Percentiles rank a stretch among this genome's conserved stretches.
These are phyloP conservation scores for Neoitamus cyanurus DNA, from an alignment of 2,888 invertebrate species.

Conservation along the genomic window DNA sequence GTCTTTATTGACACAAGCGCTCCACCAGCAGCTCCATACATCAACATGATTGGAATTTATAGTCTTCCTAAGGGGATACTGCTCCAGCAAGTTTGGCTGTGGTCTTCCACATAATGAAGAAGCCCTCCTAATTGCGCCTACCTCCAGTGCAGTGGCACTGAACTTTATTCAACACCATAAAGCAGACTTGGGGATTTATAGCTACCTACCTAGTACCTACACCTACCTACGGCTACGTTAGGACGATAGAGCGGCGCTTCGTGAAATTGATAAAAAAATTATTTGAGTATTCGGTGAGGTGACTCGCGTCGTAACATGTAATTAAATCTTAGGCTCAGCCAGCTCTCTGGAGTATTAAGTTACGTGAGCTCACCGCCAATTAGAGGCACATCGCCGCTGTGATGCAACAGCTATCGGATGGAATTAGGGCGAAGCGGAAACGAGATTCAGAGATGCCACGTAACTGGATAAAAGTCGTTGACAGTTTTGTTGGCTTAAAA, in stretches of 20 bases:
- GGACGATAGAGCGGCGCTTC: background rate
- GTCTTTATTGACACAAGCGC: background rate
- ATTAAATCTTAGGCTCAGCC: background rate
- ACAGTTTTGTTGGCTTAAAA: constrained; percentile 2
- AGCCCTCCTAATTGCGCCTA: background rate
- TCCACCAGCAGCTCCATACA: background rate
- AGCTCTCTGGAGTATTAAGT: background rate
- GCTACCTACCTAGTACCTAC: no score
- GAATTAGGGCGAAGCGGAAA: background rate
- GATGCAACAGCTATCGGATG: background rate
- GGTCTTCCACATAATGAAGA: background rate
- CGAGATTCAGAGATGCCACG: background rate
- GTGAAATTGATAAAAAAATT: background rate
- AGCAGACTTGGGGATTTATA: no score
- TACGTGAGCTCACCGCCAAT: background rate
- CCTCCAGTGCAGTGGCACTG: background rate
- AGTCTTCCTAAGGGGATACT: background rate
- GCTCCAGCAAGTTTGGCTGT: background rate
- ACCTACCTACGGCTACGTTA: no score
- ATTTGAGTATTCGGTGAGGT: background rate
- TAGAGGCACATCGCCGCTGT: background rate
- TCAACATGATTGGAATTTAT: constrained; percentile 14
- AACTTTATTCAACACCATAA: background rate
- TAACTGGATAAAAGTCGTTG: constrained; percentile 19
- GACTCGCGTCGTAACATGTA: background rate